Evolutionary conservation across 1,140 invertebrate genomes (phyloP).

Genomic region (Drosophila miranda): DNA sequence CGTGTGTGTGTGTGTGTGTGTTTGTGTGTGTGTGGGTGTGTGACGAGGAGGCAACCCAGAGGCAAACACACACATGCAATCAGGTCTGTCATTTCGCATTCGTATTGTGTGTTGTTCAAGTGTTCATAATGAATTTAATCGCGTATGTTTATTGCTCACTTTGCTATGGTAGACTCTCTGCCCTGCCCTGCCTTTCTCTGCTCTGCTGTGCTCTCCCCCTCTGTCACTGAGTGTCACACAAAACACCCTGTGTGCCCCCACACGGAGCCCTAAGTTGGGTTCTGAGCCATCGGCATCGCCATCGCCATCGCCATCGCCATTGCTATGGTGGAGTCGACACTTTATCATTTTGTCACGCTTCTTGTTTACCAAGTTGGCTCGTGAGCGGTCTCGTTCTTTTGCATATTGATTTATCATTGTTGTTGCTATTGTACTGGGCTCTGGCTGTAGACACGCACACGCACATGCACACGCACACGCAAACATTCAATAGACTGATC

Average conservation of each 20-base stretch:
- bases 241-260: too few species aligned
- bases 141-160: constrained; percentile 80
- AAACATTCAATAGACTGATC: background rate
- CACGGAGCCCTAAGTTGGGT: constrained; percentile 38
- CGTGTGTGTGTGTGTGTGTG: too few species aligned
- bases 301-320: constrained; percentile 31
- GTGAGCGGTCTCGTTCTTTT: constrained; percentile 40
- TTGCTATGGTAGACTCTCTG: constrained; percentile 24
- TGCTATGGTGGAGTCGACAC: constrained; percentile 47
- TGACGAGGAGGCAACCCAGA: background rate
- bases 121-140: constrained; percentile 80
- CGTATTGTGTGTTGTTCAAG: constrained; percentile 71
- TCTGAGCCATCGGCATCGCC: constrained; percentile 13
- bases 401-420: constrained; percentile 71
- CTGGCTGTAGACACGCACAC: constrained; percentile 7
- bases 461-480: constrained; percentile 13
- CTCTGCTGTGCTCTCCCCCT: background rate
- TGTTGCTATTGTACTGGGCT: constrained; percentile 18
- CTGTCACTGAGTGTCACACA: too few species aligned
- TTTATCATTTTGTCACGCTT: constrained; percentile 75
- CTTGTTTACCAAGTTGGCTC: constrained; percentile 65
- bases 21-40: too few species aligned
- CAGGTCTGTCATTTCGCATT: constrained; percentile 71
- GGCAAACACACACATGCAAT: constrained; percentile 39
- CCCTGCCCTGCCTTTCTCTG: background rate